Evolutionary conservation across 2,888 invertebrate species (phyloP).

Genomic region (Corythucha ciliata): DNA sequence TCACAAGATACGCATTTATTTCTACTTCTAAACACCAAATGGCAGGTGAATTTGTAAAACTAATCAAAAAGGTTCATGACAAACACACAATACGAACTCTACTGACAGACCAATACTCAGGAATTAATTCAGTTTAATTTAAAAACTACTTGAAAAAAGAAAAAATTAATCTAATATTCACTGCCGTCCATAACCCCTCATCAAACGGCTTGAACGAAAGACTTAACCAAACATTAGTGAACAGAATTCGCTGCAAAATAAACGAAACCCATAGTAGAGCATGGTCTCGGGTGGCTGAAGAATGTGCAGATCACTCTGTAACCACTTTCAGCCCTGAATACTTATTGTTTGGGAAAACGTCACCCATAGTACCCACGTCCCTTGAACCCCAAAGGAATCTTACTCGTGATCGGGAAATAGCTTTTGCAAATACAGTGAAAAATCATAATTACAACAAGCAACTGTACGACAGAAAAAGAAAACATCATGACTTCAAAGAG

Average conservation of each 20-base stretch:
- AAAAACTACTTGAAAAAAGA: no score
- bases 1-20: no score
- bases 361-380: conserved; percentile 22
- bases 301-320: conserved; percentile 35
- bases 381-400: conserved; percentile 5
- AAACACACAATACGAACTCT: conserved; percentile 32
- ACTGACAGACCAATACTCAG: conserved; percentile 39
- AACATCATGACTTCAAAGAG: conserved; percentile 34
- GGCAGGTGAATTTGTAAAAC: no score
- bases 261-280: conserved; percentile 33
- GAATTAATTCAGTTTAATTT: conserved; percentile 38
- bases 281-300: conserved; percentile 35
- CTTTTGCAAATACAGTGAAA: neutral
- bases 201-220: conserved; percentile 35
- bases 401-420: conserved; percentile 5
- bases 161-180: conserved; percentile 31
- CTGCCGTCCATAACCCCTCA: conserved; percentile 31
- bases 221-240: no score
- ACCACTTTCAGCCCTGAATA: conserved; percentile 36
- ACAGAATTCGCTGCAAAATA: conserved; percentile 35
- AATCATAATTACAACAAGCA: conserved; percentile 7
- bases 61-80: conserved; percentile 4
- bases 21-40: no score
- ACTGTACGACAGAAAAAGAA: conserved; percentile 23
- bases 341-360: conserved; percentile 36